Conservation (phyloP, 2,797 vertebrate genomes). For the Notolepis coatsorum region DNA sequence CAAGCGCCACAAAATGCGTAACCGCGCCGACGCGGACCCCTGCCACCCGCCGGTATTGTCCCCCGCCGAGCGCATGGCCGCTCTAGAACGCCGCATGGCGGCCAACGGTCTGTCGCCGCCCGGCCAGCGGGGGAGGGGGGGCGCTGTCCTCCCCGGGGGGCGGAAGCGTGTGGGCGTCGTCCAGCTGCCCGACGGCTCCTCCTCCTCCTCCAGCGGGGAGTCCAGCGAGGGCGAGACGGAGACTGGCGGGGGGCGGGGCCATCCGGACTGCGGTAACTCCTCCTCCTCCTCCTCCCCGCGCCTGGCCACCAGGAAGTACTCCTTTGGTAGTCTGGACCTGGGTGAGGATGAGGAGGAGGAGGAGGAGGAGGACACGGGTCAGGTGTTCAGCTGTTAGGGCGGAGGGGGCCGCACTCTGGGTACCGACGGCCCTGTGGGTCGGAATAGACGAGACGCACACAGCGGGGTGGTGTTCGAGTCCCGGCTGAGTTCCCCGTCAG, state of each 20-base stretch:
- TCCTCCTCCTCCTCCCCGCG: conserved; percentile 69
- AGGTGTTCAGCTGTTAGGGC: conserved; percentile 83
- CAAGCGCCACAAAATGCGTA: conserved; percentile 70
- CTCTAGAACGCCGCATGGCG: conserved; percentile 80
- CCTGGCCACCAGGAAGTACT: conserved; percentile 83
- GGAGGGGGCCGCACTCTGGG: neutral
- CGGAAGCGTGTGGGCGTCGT: conserved; percentile 71
- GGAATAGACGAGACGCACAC: conserved; percentile 8
- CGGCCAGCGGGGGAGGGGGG: conserved; percentile 66
- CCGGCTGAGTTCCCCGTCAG: no score
- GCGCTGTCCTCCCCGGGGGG: conserved; percentile 18
- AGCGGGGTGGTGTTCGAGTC: no score
- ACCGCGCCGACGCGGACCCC: conserved; percentile 80
- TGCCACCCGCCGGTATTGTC: conserved; percentile 78
- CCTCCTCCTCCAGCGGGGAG: conserved; percentile 89
- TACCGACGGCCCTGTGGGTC: conserved; percentile 3
- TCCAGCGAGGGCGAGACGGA: conserved; percentile 91
- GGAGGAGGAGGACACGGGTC: conserved; percentile 83
- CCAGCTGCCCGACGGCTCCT: conserved; percentile 86
- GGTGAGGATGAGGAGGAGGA: conserved; percentile 86
- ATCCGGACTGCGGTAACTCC: conserved; percentile 73
- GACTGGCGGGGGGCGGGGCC: conserved; percentile 71
- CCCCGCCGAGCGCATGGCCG: conserved; percentile 72
- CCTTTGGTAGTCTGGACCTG: conserved; percentile 85
- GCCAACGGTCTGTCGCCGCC: conserved; percentile 83